Percentiles rank a stretch among this genome's conserved stretches.
These are phyloP conservation scores for Gymnocheta viridis DNA, from an alignment of 2,888 invertebrate genomes.

Conservation along the genomic window DNA sequence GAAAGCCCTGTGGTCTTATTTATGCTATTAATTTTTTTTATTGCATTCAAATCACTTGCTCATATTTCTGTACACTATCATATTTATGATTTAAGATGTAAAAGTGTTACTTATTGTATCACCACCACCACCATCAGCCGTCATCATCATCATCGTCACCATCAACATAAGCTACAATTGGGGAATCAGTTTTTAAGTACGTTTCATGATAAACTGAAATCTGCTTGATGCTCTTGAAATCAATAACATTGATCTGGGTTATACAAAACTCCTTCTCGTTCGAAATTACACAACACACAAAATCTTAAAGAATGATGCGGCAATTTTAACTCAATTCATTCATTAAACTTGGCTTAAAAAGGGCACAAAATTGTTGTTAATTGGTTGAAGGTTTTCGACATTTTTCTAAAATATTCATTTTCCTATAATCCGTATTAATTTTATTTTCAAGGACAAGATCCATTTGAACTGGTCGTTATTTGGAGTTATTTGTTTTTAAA, in stretches of 20 bases:
- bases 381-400: background rate
- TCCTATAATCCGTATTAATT: background rate
- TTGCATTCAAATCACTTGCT: background rate
- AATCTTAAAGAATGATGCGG: constrained; percentile 1
- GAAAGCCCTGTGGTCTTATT: constrained; percentile 22
- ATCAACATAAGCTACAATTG: constrained; percentile 6
- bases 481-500: too few relatives aligned
- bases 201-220: constrained; percentile 32
- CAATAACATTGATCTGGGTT: constrained; percentile 50
- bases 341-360: constrained; percentile 25
- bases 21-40: background rate
- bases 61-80: background rate
- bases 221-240: constrained; percentile 52
- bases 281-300: background rate
- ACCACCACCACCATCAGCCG: background rate
- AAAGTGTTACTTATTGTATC: constrained; percentile 40
- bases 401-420: background rate
- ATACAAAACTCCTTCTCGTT: background rate
- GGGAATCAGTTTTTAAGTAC: constrained; percentile 16
- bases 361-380: constrained; percentile 8
- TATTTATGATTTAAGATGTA: constrained; percentile 24
- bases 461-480: background rate
- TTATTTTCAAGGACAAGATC: background rate
- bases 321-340: constrained; percentile 29
- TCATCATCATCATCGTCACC: constrained; percentile 5